Evolutionary conservation across 2,797 vertebrate genomes (phyloP), one percentile per base, ranked within the genome.

Genomic region (Leptodactylus fallax): DNA sequence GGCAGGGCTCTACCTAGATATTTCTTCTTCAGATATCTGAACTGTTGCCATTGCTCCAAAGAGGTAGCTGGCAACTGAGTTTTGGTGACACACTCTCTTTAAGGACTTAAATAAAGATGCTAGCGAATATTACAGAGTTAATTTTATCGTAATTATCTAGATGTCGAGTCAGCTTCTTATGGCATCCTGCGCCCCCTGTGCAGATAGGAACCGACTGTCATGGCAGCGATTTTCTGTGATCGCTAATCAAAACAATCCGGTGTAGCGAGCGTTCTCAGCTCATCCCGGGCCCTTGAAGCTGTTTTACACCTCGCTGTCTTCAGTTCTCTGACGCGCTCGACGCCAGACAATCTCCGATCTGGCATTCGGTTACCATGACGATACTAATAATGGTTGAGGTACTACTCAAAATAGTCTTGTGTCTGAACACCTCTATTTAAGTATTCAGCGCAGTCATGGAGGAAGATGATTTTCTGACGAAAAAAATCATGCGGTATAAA

Each of bases 321-420:
- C 81, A 53, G 56, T 65, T 53, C 80, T 76, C 45, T 45, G 19
- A 19, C 36, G 76, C 25, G n/a, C 45, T 12, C 51, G 45, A 84
- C 45, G 53, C 17, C 63, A 72, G 77, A 72, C 87, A 80, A 72
- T 45, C 82, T 79, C 60, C 36, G 81, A 79, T 71, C 74, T 16
- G 71, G 65, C 63, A 81, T 85, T 49, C 27, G 14, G 82, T 85
- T 88, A 6, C 82, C 76, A 88, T 85, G 82, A 25, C 55, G 16
- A 88, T 74, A 83, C 77, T 85, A 88, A 88, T 88, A 88, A 88
- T 88, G 81, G 82, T 79, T 36, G 36, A 84, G 82, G 65, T 85
- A 80, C n/a, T 47, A 71, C 81, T 83, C 87, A 83, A 83, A 84
- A 84, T 82, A 83, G 85, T 76, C 79, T 87, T 47, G 23, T 55